Conservation (phyloP, 2,113 vertebrate genomes). For the Mobula birostris region DNA sequence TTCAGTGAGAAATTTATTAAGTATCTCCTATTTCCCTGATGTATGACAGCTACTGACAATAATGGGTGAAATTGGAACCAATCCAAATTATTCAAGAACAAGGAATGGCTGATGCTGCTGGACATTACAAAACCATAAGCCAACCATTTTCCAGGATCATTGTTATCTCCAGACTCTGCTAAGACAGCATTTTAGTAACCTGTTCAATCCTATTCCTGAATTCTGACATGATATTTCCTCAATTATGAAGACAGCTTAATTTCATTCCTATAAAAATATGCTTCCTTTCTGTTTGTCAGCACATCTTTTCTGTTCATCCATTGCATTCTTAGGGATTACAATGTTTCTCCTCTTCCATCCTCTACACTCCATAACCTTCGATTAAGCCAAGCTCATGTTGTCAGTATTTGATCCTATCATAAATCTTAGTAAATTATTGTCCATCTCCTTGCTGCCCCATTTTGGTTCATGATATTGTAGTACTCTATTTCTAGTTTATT, state of each 20-base stretch:
- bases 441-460: background rate
- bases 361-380: background rate
- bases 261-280: background rate
- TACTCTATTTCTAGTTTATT: background rate
- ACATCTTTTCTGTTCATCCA: background rate
- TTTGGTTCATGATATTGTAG: background rate
- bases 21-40: background rate
- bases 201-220: background rate
- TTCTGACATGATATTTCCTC: background rate
- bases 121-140: background rate
- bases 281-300: background rate
- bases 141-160: background rate
- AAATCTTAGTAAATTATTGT: background rate
- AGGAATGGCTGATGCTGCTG: background rate
- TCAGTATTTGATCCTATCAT: background rate
- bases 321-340: background rate
- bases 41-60: background rate
- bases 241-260: background rate
- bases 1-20: background rate
- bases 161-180: background rate
- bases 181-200: background rate
- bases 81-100: background rate
- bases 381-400: background rate
- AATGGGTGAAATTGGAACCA: background rate
- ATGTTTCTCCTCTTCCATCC: background rate